Evolutionary conservation across 1,140 invertebrate genomes (phyloP), one percentile per base, ranked within the genome.

Genomic region (Stegodyphus dumicola): DNA sequence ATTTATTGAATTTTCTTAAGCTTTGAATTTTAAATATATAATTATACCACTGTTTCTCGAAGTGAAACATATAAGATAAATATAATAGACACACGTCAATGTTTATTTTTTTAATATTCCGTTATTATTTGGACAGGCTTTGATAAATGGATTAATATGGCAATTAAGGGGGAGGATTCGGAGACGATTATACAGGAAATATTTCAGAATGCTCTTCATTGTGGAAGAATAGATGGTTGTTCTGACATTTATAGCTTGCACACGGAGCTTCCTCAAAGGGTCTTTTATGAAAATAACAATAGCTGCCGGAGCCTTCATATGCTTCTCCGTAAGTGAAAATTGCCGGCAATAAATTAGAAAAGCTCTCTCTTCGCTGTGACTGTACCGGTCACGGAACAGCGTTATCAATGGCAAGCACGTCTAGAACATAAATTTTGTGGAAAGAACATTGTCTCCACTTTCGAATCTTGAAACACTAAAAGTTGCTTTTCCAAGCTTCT

Each of bases 211-310:
- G 6, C 60, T 10, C 2, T n/a, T 65, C 48, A 77, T 77, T 66
- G 75, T 64, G 75, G 9, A 66, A 33, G 33, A 1, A 33, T 33
- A 33, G 33, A 33, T 33, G 33, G 33, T 33, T 33, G 33, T 33
- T 33, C 3, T 33, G 33, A 33, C 33, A 33, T 33, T 33, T 33
- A 33, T 33, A 33, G 33, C 33, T 33, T 33, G 52, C 52, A 49
- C 51, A 5, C 5, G 48, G 13, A 33, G 48, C 48, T 18, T 54
- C 18, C 6, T 56, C 49, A 33, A 76, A 76, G 54, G 48, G n/a
- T 56, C 53, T 77, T 77, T 66, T 48, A 77, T 65, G 75, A 77
- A 77, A 77, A 77, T 60, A 77, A 77, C 75, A 77, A 77, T 66
- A 48, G 75, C 75, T 66, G 49, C 52, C 51, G 48, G 15, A 51